Evolutionary conservation across 1,140 invertebrate species (phyloP).

Genomic region (Leucophenga varia): DNA sequence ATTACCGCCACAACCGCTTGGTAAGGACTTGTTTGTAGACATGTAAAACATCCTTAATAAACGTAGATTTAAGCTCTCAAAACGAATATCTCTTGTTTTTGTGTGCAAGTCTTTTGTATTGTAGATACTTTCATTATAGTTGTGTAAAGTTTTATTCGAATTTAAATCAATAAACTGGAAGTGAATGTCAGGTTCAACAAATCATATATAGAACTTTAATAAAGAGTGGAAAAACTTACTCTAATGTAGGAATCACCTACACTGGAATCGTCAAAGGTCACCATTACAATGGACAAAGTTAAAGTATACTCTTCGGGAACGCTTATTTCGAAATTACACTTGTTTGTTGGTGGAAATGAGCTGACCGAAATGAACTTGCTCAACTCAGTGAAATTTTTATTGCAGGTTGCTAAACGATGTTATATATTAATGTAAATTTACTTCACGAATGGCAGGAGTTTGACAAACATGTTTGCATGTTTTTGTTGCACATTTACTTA

Average conservation of each 20-base stretch:
- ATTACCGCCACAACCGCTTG: slow-evolving; percentile 75
- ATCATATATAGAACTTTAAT: background rate
- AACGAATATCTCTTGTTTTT: too few species aligned
- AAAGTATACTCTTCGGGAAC: background rate
- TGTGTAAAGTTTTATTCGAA: slow-evolving; percentile 45
- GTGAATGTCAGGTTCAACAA: background rate
- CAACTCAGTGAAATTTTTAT: slow-evolving; percentile 3
- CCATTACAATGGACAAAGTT: background rate
- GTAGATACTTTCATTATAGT: too few species aligned
- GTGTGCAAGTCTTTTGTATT: too few species aligned
- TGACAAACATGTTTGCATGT: background rate
- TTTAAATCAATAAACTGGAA: slow-evolving; percentile 61
- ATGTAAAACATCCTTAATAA: slow-evolving; percentile 68
- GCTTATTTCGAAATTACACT: too few species aligned
- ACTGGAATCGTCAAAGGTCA: background rate
- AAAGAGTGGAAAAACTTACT: too few species aligned
- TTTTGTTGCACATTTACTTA: background rate
- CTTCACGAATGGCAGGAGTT: background rate
- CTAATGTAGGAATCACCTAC: too few species aligned
- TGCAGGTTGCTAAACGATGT: slow-evolving; percentile 1
- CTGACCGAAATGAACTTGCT: background rate
- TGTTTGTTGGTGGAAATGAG: too few species aligned
- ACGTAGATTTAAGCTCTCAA: too few species aligned
- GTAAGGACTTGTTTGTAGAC: slow-evolving; percentile 60
- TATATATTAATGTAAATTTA: background rate